phyloP scores from a whole-genome alignment of 2,888 invertebrate species.

The Tetragonula carbonaria region DNA sequence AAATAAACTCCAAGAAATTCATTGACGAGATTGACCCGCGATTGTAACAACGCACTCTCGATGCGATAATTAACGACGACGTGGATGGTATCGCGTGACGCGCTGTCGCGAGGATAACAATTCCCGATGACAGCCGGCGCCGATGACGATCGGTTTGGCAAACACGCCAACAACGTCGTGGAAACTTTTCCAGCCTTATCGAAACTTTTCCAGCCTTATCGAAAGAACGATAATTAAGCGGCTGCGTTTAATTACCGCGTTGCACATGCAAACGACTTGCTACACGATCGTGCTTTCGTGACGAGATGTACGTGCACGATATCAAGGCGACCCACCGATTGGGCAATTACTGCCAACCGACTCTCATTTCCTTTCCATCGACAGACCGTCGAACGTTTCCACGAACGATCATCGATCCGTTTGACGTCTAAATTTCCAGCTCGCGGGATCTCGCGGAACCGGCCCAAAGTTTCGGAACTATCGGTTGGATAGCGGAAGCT shows the following conservation, averaged over 20 bases:
- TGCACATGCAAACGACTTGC: conserved; percentile 69
- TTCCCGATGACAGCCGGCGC: conserved; percentile 36
- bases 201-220: conserved; percentile 35
- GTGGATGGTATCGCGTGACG: not conserved
- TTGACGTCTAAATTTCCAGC: not conserved
- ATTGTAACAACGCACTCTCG: not conserved
- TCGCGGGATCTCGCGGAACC: too few relatives aligned
- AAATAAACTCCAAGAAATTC: not conserved
- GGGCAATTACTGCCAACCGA: conserved; percentile 61
- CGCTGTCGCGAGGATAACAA: conserved; percentile 14
- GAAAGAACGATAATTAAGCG: conserved; percentile 54
- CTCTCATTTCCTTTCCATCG: conserved; percentile 31
- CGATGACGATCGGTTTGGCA: conserved; percentile 29
- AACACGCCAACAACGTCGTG: conserved; percentile 28
- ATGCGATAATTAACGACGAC: not conserved
- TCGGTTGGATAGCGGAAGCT: too few relatives aligned
- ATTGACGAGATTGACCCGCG: not conserved
- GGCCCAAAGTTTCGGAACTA: too few relatives aligned
- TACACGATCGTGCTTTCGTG: conserved; percentile 68
- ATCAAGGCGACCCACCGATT: conserved; percentile 62
- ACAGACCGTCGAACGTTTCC: conserved; percentile 10
- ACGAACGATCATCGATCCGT: not conserved
- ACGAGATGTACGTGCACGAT: conserved; percentile 75
- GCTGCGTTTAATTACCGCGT: conserved; percentile 69
- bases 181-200: conserved; percentile 35